Evolutionary conservation across 2,797 vertebrate species (phyloP).

Genomic region (Vireo griseus): DNA sequence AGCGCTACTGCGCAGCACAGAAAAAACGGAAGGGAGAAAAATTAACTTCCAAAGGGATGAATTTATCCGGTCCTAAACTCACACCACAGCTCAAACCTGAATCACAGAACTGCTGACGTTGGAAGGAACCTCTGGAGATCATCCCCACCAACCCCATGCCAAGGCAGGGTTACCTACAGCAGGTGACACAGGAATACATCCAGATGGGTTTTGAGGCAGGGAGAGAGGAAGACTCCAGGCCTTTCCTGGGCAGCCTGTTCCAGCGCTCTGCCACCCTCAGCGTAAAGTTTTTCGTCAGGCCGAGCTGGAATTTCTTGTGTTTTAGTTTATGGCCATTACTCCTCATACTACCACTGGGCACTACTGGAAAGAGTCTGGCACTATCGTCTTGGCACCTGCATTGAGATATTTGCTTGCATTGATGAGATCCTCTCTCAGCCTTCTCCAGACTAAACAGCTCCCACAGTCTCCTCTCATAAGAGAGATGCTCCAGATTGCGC

Average conservation of each 20-base stretch:
- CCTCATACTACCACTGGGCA: fast-evolving
- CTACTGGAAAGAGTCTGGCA: neutral
- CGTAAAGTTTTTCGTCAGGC: neutral
- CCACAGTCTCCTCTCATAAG: fast-evolving
- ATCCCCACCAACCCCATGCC: no score
- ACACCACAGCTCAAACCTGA: neutral
- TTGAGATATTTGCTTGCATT: neutral
- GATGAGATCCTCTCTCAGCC: neutral
- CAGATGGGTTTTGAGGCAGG: neutral
- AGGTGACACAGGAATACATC: neutral
- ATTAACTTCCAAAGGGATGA: fast-evolving
- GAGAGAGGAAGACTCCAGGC: neutral
- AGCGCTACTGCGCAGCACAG: neutral
- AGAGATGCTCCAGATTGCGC: neutral
- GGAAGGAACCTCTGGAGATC: neutral
- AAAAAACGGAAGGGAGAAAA: fast-evolving
- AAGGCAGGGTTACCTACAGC: neutral
- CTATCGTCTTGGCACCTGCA: fast-evolving
- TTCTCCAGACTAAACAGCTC: neutral
- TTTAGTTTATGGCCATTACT: neutral
- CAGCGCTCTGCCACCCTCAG: neutral
- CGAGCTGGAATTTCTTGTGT: neutral
- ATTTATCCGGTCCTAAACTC: no score
- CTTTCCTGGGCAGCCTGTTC: neutral
- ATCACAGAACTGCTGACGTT: neutral